Conservation (phyloP, 2,113 vertebrate genomes). For the Lophura nycthemera region DNA sequence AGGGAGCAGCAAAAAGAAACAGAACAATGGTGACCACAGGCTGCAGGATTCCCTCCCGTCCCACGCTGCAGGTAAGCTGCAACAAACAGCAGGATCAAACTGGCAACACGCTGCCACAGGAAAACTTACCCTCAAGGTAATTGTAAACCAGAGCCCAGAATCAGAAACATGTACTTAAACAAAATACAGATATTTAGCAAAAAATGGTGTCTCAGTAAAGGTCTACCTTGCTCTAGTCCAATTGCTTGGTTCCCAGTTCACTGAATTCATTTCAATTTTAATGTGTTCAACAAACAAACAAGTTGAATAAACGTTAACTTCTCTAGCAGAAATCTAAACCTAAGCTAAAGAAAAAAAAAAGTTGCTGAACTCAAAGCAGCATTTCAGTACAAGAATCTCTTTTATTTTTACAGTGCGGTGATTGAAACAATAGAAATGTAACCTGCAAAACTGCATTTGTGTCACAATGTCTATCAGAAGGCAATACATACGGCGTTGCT, state of each 20-base stretch:
- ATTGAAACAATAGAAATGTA: slow-evolving; percentile 66
- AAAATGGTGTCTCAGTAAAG: background rate
- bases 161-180: background rate
- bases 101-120: fast-evolving
- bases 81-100: background rate
- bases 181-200: background rate
- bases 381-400: slow-evolving; percentile 65
- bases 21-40: background rate
- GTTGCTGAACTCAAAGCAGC: background rate
- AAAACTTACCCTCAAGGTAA: background rate
- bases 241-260: background rate
- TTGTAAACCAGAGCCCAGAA: background rate
- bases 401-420: slow-evolving; percentile 64
- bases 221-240: background rate
- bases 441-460: slow-evolving; percentile 60
- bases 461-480: slow-evolving; percentile 61
- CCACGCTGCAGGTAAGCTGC: fast-evolving
- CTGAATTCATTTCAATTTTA: background rate
- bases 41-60: background rate
- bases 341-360: background rate
- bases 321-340: background rate
- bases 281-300: background rate
- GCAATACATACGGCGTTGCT: background rate
- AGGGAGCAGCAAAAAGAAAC: background rate
- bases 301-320: background rate